phyloP scores from a whole-genome alignment of 2,113 vertebrate species.

The Anas platyrhynchos region DNA sequence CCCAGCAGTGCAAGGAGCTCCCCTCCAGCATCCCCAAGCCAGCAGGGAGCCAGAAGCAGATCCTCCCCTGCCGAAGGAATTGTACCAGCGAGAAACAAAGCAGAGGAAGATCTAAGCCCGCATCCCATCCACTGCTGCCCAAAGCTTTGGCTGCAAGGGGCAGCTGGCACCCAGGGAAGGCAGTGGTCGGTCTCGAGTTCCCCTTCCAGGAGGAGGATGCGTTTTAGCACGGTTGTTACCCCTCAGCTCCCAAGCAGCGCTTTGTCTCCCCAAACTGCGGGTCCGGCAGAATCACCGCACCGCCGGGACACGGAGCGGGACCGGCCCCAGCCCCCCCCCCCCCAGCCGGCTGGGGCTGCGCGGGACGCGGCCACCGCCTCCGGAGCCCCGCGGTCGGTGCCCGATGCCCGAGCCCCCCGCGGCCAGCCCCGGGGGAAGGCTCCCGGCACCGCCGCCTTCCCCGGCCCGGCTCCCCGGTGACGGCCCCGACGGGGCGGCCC shows the following conservation, averaged over 20 bases:
- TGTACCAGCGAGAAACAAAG: neutral
- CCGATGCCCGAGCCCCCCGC: neutral
- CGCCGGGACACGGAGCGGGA: neutral
- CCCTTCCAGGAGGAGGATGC: neutral
- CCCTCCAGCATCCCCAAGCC: neutral
- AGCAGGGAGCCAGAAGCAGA: neutral
- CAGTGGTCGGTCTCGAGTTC: fast-evolving
- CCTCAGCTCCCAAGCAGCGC: neutral
- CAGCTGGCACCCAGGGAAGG: neutral
- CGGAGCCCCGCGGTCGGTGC: neutral
- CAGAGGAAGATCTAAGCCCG: neutral
- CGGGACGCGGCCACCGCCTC: neutral
- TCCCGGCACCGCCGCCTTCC: no score
- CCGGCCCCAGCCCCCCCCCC: neutral
- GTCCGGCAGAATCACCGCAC: no score
- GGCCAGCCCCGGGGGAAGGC: no score
- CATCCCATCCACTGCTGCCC: neutral
- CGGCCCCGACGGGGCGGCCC: no score
- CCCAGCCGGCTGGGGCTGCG: neutral
- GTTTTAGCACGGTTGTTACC: neutral
- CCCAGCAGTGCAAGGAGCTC: fast-evolving
- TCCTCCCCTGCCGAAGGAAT: neutral
- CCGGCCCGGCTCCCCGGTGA: no score
- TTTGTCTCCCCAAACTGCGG: neutral
- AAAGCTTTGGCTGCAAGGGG: neutral